Evolutionary conservation across 2,113 vertebrate species (phyloP).

Genomic region (Takifugu flavidus): DNA sequence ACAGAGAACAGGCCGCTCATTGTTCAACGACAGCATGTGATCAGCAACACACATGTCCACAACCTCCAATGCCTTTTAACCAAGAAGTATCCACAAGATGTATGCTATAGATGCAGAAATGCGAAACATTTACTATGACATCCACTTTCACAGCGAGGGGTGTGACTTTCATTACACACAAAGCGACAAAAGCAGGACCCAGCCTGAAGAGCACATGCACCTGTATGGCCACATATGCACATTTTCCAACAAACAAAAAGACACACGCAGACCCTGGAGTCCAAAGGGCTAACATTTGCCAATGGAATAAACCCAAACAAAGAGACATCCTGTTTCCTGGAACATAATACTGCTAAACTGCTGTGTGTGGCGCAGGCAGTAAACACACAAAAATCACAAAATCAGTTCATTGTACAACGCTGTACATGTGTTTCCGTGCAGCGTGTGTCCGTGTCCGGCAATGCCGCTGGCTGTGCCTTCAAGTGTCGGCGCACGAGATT

Average conservation of each 20-base stretch:
- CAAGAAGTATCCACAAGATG: neutral
- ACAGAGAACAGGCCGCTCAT: conserved; percentile 32
- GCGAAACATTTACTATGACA: conserved; percentile 36
- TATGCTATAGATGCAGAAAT: conserved; percentile 1
- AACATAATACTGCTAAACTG: conserved; percentile 66
- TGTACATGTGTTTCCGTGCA: conserved; percentile 21
- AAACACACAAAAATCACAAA: conserved; percentile 26
- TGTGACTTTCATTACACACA: conserved; percentile 7
- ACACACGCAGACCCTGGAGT: conserved; percentile 41
- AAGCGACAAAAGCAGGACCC: neutral
- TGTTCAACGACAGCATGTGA: conserved; percentile 54
- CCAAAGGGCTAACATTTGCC: conserved; percentile 50
- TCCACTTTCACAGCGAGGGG: no score
- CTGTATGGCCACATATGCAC: conserved; percentile 14
- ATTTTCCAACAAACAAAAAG: conserved; percentile 27
- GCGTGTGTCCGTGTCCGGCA: conserved; percentile 37
- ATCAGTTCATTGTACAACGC: conserved; percentile 37
- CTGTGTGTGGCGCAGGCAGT: conserved; percentile 47
- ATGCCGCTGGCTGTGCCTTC: conserved; percentile 44
- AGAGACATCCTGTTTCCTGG: conserved; percentile 74
- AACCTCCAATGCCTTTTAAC: conserved; percentile 9
- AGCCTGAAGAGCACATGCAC: neutral
- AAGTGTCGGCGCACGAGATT: conserved; percentile 42
- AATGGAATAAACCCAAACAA: conserved; percentile 71
- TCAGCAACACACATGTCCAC: conserved; percentile 10